Percentiles rank a stretch among this genome's conserved stretches.
Evolutionary conservation across 2,113 vertebrate species (phyloP).

Genomic region (Narcine bancroftii): DNA sequence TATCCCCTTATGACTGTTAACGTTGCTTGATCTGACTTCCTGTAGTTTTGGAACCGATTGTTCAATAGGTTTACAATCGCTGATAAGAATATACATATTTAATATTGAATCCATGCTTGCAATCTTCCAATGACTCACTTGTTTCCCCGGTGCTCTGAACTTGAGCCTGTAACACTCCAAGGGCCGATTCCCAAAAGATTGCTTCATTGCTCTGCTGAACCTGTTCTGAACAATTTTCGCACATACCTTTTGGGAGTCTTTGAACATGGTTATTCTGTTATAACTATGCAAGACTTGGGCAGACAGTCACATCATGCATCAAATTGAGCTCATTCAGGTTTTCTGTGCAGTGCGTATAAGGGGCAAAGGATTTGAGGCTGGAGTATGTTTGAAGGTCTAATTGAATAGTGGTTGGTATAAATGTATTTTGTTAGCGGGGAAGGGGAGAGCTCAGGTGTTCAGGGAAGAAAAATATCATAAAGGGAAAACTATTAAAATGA

Average conservation of each 20-base stretch:
- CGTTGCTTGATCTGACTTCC: background rate
- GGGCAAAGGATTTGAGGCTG: too few species aligned
- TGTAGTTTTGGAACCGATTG: background rate
- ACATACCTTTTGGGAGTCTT: background rate
- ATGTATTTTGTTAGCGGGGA: too few species aligned
- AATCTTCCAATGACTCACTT: background rate
- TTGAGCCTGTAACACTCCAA: too few species aligned
- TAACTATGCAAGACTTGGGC: background rate
- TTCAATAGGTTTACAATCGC: background rate
- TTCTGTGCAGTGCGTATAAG: background rate
- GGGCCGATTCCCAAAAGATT: background rate
- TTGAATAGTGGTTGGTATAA: too few species aligned
- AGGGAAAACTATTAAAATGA: background rate
- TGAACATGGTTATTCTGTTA: background rate
- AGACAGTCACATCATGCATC: background rate
- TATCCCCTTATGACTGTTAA: too few species aligned
- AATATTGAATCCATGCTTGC: background rate
- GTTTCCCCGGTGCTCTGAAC: background rate
- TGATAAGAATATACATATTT: background rate
- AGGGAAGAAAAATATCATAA: background rate
- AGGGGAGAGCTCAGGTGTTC: too few species aligned
- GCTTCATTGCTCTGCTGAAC: background rate
- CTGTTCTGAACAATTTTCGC: background rate
- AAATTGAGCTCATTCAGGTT: background rate
- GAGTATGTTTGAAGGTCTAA: too few species aligned